Base-by-base conservation (phyloP, 2,888 invertebrate genomes). In the Miltochrista miniata region DNA sequence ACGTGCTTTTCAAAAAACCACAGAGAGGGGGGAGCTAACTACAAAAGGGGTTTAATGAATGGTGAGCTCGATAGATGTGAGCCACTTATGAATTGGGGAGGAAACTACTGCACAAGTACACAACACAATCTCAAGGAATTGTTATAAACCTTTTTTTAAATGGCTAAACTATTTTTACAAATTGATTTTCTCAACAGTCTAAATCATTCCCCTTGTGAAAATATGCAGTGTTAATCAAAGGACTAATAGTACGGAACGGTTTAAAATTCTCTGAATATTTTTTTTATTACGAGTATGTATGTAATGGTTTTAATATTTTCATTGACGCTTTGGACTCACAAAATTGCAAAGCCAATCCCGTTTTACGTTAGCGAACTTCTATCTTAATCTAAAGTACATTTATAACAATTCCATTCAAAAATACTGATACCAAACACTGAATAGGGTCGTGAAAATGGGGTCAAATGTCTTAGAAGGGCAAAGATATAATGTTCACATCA, bases 61-160 rank as follows among this genome's bases (percentile, higher is more conserved):
- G 45, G 59, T 68, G 62, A 61, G 58, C 68, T 69, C 70, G 57
- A 48, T 61, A 63, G 58, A 61, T 57, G 65, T 2, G 71, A 69
- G 64, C 71, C 72, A 77, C 70, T 74, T 56, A 54, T 59, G 48
- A 67, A 48, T 48, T 51, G 53, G 59, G 50, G 12, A 34, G 37
- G 57, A 51, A 48, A 61, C 61, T 64, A 64, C 56, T 54, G 41
- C 56, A 65, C 59, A 56, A 51, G 58, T 62, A 57, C 64, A 74
- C 68, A 68, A 69, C 58, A 68, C 54, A 61, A 53, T 40, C 12
- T 44, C 45, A n/a, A 54, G 13, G 64, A 48, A 58, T 56, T 66
- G 68, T 65, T 52, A 68, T 64, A 72, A 64, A 70, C 57, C 54
- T 4, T 44, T 15, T 15, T 2, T 33, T 31, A 12, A 0, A 10